Percentiles rank a stretch among this genome's conserved stretches.
Evolutionary conservation across 2,113 vertebrate species (phyloP).

Genomic region (Esox niger): DNA sequence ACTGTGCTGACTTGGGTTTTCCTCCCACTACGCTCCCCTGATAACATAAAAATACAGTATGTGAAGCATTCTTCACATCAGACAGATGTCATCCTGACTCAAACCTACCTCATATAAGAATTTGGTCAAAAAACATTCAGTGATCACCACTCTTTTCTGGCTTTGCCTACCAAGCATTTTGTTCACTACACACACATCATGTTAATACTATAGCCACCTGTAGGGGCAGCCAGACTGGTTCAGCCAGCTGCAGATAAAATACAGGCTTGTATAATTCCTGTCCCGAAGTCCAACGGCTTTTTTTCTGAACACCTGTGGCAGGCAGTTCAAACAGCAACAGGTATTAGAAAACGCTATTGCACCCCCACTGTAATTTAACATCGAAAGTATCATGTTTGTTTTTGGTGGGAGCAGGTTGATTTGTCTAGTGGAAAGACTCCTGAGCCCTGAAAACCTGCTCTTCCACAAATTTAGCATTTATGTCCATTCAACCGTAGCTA

Average conservation of each 20-base stretch:
- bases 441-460: constrained; percentile 47
- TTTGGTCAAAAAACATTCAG: constrained; percentile 8
- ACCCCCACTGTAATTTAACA: constrained; percentile 9
- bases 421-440: constrained; percentile 65
- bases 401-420: constrained; percentile 23
- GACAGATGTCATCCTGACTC: no score
- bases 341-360: constrained; percentile 7
- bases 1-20: no score
- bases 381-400: background rate
- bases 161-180: constrained; percentile 9
- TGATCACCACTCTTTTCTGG: background rate
- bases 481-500: constrained; percentile 62
- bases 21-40: no score
- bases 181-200: constrained; percentile 27
- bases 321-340: constrained; percentile 13
- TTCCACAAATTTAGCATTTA: constrained; percentile 19
- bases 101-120: constrained; percentile 23
- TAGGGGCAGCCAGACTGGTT: constrained; percentile 38
- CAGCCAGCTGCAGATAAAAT: constrained; percentile 45
- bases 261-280: constrained; percentile 8
- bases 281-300: background rate
- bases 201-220: constrained; percentile 27
- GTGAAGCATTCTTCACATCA: constrained; percentile 18
- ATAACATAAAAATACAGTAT: constrained; percentile 31
- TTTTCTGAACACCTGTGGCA: constrained; percentile 15